Evolutionary conservation across 2,113 vertebrate genomes (phyloP), one percentile per base, ranked within the genome.

Genomic region (Trogon melanurus): DNA sequence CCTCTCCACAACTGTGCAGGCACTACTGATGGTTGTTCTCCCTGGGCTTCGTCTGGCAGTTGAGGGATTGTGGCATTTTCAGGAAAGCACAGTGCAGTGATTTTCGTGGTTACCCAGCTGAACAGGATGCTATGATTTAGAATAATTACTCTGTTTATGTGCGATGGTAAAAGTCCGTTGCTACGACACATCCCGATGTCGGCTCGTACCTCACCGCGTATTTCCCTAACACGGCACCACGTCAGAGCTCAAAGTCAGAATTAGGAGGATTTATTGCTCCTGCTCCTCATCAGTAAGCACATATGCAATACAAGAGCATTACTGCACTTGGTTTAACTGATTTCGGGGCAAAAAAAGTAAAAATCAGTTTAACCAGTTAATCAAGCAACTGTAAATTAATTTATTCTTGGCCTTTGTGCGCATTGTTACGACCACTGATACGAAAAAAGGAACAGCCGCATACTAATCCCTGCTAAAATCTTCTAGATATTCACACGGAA

Each of bases 61-160:
- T 98, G 98, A 98, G 98, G 97, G 98, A 98, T 98, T 97, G 97
- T 97, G 98, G 97, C 98, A 98, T 98, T 98, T 98, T 98, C 97
- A 98, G 96, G 94, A 98, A 98, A 97, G 94, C 97, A 98, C 96
- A 97, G 96, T 97, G 97, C 95, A 98, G 91, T 98, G 98, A 97
- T 98, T 98, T 97, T 94, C 97, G 98, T 97, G 97, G 97, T 94
- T 97, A 97, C 97, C 94, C 92, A 92, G 92, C 91, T 95, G 93
- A 97, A 98, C 97, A 95, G 70, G 95, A 97, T 91, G 89, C 89
- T 96, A 89, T 96, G 97, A 98, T 96, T 97, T 96, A 98, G 91
- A 97, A 89, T 97, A 97, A 97, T 95, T 92, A 94, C 80, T 95
- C 95, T 96, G 95, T 98, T 98, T 96, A 98, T 94, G 94, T 96